Evolutionary conservation across 64 coral and sea anemone species (phyloP), one percentile per base, ranked within the genome.

Genomic region (Pocillopora damicornis): DNA sequence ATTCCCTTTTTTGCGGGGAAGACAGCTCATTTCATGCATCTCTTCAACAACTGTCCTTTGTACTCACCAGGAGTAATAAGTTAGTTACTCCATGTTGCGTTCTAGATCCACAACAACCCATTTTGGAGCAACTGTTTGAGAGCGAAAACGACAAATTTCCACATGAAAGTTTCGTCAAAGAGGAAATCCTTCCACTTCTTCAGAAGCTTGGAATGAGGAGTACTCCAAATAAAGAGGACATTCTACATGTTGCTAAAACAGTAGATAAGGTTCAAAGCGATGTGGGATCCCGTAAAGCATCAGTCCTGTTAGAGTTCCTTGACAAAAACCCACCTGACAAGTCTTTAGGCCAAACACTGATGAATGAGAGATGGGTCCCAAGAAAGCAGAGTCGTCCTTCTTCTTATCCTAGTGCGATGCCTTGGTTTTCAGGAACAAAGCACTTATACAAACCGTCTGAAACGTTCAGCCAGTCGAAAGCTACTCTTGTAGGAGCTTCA

Each of bases 61-160:
- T 95, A 35, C 36, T 77, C 10, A 87, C 90, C 38, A 79, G 90
- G 15, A 11, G 58, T 13, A 51, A 75, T 14, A 89, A 1, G 11
- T 75, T 91, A 16, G 80, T 62, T 30, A 72, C 35, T 22, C 90
- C 94, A 9, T 75, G 76, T 75, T 86, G 89, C 79, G 73, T 95
- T 45, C 91, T 95, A 45, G 90, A 95, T 92, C 94, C 94, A 4
- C 22, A 73, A 34, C 68, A 76, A 0, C 15, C 13, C 0, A 37
- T 95, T 75, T 83, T 88, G 51, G 63, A 42, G 35, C 89, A 73
- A 57, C 87, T 95, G n/a, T 95, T 95, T 88, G 87, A 78, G 64
- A 87, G 75, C 1, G 80, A 95, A 10, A 15, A 35, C 18, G 75
- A 63, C 4, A 92, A 38, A 42, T 95, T 95, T 91, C 94, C 94